Evolutionary conservation across 2,888 invertebrate species (phyloP).

Genomic region (Mesodorylaimus sp.): DNA sequence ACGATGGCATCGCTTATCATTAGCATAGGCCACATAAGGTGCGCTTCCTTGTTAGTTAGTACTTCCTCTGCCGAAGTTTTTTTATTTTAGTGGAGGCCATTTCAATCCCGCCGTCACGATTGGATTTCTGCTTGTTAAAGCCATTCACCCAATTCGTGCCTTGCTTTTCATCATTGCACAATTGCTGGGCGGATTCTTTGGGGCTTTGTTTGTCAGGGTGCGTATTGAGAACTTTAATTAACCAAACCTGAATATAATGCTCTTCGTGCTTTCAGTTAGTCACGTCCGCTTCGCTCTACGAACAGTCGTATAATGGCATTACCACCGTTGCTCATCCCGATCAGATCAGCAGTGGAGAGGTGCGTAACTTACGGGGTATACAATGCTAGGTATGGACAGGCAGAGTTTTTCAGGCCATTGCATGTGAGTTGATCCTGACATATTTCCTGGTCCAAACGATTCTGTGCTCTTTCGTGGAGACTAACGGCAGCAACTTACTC

Average conservation of each 20-base stretch:
- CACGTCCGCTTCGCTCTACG: neutral
- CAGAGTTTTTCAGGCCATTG: slow-evolving; percentile 16
- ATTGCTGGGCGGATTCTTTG: slow-evolving; percentile 30
- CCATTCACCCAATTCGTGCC: slow-evolving; percentile 20
- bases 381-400: neutral
- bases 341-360: neutral
- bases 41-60: neutral
- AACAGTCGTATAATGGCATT: no score
- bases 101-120: slow-evolving; percentile 35
- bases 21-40: slow-evolving; percentile 22
- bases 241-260: neutral
- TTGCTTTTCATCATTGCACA: slow-evolving; percentile 28
- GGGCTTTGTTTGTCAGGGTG: slow-evolving; percentile 24
- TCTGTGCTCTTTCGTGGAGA: slow-evolving; percentile 31
- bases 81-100: slow-evolving; percentile 32
- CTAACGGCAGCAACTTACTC: slow-evolving; percentile 21
- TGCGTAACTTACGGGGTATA: neutral
- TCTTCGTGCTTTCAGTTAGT: neutral
- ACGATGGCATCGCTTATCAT: slow-evolving; percentile 20
- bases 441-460: slow-evolving; percentile 30
- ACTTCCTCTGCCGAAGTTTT: neutral
- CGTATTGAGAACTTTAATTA: neutral
- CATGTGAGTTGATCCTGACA: slow-evolving; percentile 24
- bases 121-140: slow-evolving; percentile 25
- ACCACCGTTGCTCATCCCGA: no score